Evolutionary conservation across 2,797 vertebrate genomes (phyloP).

Genomic region (Cryptoblepharus egeriae): DNA sequence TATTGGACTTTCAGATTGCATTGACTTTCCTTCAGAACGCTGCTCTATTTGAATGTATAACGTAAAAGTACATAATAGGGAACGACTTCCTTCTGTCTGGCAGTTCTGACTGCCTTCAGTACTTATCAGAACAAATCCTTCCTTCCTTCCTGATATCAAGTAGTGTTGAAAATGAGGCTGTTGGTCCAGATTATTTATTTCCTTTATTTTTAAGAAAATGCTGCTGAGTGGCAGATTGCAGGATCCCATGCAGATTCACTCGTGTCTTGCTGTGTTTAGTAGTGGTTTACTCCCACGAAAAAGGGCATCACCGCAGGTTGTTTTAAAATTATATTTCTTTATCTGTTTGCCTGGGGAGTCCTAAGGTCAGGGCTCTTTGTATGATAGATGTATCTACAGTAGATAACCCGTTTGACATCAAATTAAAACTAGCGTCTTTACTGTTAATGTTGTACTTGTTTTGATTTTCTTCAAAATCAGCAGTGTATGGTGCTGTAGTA

Average conservation of each 20-base stretch:
- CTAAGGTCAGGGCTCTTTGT: neutral
- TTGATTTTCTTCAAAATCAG: neutral
- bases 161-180: neutral
- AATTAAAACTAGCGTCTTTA: neutral
- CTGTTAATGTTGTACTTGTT: neutral
- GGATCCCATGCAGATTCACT: neutral
- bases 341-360: neutral
- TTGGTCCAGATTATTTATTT: too few relatives aligned
- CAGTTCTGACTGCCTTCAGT: neutral
- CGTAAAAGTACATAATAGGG: neutral
- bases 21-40: neutral
- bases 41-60: neutral
- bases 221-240: neutral
- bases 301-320: too few relatives aligned
- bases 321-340: neutral
- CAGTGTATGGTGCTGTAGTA: neutral
- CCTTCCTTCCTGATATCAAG: neutral
- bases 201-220: neutral
- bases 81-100: neutral
- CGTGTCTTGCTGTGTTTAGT: too few relatives aligned
- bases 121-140: neutral
- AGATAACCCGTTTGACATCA: neutral
- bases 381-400: neutral
- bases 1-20: constrained; percentile 16
- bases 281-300: too few relatives aligned